Conservation (phyloP, 2,888 invertebrate genomes). For the Tromatobia lineatoria region DNA sequence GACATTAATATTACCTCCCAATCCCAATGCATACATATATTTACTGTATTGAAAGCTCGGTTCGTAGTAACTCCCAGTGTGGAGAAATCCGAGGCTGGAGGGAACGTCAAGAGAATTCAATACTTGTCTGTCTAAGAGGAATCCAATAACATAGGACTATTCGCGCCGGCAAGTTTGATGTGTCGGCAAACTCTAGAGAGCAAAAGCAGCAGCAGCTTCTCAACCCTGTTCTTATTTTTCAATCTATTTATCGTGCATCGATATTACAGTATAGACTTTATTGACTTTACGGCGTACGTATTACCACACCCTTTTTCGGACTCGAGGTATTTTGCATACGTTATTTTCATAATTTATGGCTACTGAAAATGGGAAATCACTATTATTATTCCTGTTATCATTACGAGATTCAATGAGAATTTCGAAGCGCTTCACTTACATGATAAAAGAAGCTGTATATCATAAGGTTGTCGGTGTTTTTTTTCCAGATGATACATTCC, state of each 20-base stretch:
- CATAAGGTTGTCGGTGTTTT: no score
- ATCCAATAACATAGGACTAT: slow-evolving; percentile 21
- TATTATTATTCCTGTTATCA: background rate
- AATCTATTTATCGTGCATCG: slow-evolving; percentile 36
- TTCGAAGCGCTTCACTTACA: no score
- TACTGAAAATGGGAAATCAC: background rate
- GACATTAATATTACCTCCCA: background rate
- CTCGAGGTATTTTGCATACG: background rate
- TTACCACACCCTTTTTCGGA: background rate
- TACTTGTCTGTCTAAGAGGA: slow-evolving; percentile 31
- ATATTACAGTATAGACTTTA: background rate
- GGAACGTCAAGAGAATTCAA: slow-evolving; percentile 20
- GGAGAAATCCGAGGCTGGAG: slow-evolving; percentile 7
- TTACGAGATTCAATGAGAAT: no score
- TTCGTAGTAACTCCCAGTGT: background rate
- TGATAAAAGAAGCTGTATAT: no score
- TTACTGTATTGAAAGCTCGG: background rate
- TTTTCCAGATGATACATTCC: no score
- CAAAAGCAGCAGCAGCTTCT: slow-evolving; percentile 16
- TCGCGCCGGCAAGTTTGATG: slow-evolving; percentile 14
- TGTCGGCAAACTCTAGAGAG: background rate
- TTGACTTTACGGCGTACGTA: background rate
- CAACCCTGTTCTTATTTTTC: slow-evolving; percentile 6
- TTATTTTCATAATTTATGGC: background rate
- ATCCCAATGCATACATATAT: background rate